Conservation (phyloP, 2,888 invertebrate species). For the Isotomurus palustris region DNA sequence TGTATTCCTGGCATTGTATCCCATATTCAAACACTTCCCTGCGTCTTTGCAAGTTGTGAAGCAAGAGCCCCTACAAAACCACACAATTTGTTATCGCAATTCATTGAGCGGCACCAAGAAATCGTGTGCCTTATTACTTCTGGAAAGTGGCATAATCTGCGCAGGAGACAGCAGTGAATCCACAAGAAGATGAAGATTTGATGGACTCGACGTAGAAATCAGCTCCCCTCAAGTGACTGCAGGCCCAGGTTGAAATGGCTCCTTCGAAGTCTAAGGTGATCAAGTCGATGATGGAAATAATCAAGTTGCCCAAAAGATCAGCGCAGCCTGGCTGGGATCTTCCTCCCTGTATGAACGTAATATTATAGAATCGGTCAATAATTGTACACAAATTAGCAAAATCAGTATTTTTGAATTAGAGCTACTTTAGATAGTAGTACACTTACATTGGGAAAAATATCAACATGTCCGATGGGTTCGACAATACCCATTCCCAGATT, state of each 20-base stretch:
- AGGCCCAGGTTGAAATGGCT: constrained; percentile 39
- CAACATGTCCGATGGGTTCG: constrained; percentile 49
- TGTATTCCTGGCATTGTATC: constrained; percentile 28
- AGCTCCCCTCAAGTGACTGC: constrained; percentile 44
- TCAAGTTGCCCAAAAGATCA: constrained; percentile 39
- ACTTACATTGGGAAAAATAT: constrained; percentile 52
- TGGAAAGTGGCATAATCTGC: constrained; percentile 48
- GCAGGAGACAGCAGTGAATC: constrained; percentile 50
- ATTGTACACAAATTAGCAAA: too few species aligned
- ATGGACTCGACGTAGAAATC: constrained; percentile 45
- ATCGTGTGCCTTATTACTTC: constrained; percentile 31
- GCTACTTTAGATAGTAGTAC: not conserved
- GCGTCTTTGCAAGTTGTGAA: constrained; percentile 26
- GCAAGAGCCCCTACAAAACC: constrained; percentile 35
- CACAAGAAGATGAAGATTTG: constrained; percentile 47
- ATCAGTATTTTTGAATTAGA: too few species aligned
- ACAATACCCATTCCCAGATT: constrained; percentile 41
- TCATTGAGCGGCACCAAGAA: not conserved
- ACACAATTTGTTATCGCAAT: not conserved
- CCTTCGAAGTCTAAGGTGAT: constrained; percentile 40
- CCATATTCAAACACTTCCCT: constrained; percentile 35
- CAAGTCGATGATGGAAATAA: constrained; percentile 38
- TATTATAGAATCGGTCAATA: too few species aligned
- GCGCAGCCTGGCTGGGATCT: constrained; percentile 51
- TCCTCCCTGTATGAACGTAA: too few species aligned